Conservation (phyloP, 2,113 vertebrate species). For the Xenopus tropicalis region DNA sequence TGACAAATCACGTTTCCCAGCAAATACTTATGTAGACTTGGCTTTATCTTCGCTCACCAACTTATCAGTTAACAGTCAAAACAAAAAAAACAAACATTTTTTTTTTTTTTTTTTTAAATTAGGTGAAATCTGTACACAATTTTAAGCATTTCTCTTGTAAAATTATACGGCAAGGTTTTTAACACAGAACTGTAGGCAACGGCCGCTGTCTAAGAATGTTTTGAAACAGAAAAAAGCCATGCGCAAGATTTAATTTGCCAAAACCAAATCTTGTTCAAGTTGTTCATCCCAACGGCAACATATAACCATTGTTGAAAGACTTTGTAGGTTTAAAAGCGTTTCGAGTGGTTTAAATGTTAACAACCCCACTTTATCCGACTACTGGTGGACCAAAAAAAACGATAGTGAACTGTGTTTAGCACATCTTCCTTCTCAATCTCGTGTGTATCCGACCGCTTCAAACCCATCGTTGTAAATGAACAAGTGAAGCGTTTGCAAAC, state of each 20-base stretch:
- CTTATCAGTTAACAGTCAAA: conserved; percentile 85
- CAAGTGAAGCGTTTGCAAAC: conserved; percentile 73
- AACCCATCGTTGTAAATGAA: conserved; percentile 79
- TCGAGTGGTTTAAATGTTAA: conserved; percentile 62
- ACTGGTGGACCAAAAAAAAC: conserved; percentile 80
- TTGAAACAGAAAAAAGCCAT: conserved; percentile 91
- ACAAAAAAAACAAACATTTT: too few species aligned
- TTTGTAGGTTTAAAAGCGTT: conserved; percentile 74
- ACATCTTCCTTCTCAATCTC: conserved; percentile 67
- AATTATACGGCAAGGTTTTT: conserved; percentile 88
- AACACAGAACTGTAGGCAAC: conserved; percentile 90
- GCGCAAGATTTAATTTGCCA: conserved; percentile 89
- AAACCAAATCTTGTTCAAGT: conserved; percentile 86
- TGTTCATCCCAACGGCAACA: conserved; percentile 76
- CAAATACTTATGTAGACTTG: conserved; percentile 91
- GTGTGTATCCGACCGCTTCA: conserved; percentile 72
- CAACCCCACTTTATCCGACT: conserved; percentile 70
- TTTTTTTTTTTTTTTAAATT: conserved; percentile 76
- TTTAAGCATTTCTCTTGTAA: conserved; percentile 91
- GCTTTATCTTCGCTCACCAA: conserved; percentile 86
- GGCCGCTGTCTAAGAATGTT: conserved; percentile 78
- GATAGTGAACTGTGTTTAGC: conserved; percentile 71
- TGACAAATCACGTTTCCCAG: conserved; percentile 90
- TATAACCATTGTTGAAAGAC: conserved; percentile 71
- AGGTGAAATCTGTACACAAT: conserved; percentile 89